Evolutionary conservation across 2,113 vertebrate species (phyloP), one percentile per base, ranked within the genome.

Genomic region (human): DNA sequence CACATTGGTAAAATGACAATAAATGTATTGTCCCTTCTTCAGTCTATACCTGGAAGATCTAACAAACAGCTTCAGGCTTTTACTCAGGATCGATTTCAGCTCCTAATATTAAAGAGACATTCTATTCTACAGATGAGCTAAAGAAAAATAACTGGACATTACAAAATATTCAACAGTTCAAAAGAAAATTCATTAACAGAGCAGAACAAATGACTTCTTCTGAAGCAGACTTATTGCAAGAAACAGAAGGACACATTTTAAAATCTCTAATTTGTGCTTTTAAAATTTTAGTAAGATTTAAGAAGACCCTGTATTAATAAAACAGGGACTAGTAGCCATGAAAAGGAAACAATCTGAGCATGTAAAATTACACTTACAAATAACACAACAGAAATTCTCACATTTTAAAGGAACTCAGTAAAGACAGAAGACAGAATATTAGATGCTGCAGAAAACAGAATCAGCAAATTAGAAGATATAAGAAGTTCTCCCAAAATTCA

Each of bases 171-270:
- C 45, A 40, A 30, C 43, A 93, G 78, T 61, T 75, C 38, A n/a
- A 86, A 89, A 95, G 48, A 91, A 96, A 94, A 82, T 5, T 59
- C 61, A 76, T n/a, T 43, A 48, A 48, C 22, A 75, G 90, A 87
- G 8, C 20, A 59, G 27, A 88, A 75, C 16, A 57, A 48, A 55
- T 61, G 6, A 38, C 57, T 32, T 20, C 64, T 78, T 92, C 66
- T 45, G 12, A 87, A 93, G 83, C 27, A 59, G 20, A 55, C 27
- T 55, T 86, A 35, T 85, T 89, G 72, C n/a, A 85, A 80, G 73
- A 52, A 91, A 81, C 6, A 93, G 55, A 17, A 52, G 84, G 61
- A 84, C 35, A 64, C 13, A 16, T 9, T 61, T 85, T 75, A 68
- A 87, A 87, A 45, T 43, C 23, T 72, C 38, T 82, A 64, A 64